Evolutionary conservation across 2,797 vertebrate genomes (phyloP), one percentile per base, ranked within the genome.

Genomic region (Varecia variegata): DNA sequence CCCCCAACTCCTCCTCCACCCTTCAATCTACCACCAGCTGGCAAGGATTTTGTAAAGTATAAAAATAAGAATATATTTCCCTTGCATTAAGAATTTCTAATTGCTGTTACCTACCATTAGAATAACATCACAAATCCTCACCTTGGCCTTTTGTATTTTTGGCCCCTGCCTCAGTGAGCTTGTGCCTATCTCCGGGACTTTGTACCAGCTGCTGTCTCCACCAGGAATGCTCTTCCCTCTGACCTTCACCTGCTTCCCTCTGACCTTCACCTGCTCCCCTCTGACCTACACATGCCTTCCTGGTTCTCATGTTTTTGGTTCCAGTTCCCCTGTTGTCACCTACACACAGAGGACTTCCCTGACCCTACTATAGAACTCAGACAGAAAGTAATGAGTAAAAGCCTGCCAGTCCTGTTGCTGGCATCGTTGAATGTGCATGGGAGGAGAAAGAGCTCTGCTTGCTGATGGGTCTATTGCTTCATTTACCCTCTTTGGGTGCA

Each of bases 311-410:
- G 30, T 30, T 45, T 76, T 23, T 20, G 1, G 2, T 40, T 80
- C 47, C 15, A 45, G n/a, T 52, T 54, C 27, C 23, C 0, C 0
- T 18, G 10, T 35, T 1, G 0, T 76, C 62, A 17, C 32, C 10
- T 38, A 50, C 2, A 11, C 68, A n/a, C 9, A 10, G 11, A 70
- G 18, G 7, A 25, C n/a, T 71, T 81, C 20, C 25, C 21, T 47
- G 32, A 11, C 7, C 20, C 14, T 23, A 4, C 9, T 2, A 7
- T 25, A 40, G 40, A 65, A 4, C 23, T 60, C 43, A 58, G 15
- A 14, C 54, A 2, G 20, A 43, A 20, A 43, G 18, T 1, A 0
- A 27, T 7, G 17, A 9, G 45, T 1, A 68, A 30, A 40, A 20
- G 35, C 60, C 20, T 79, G 23, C 35, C 18, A 21, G 10, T 32